Base-by-base conservation (phyloP, 2,797 vertebrate genomes). In the Oreortyx pictus region DNA sequence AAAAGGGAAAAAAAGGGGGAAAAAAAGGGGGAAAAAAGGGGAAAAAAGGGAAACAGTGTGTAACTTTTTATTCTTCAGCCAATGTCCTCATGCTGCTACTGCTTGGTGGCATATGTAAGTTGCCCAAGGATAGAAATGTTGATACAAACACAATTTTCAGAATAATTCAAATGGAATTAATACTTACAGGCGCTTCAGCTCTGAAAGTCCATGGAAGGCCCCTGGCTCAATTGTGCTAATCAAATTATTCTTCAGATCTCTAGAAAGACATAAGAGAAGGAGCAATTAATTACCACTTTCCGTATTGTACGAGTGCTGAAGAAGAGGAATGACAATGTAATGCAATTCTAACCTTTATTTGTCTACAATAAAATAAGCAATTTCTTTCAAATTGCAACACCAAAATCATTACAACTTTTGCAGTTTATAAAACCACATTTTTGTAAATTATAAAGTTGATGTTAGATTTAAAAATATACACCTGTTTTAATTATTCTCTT, bases 161-260 rank as follows among this genome's bases (percentile, higher is more conserved):
- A 84, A 70, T 78, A 93, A 91, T 81, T 94, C 91, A 83, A 33
- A 92, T 47, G 89, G 92, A 97, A 96, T 94, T 78, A 97, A 98
- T 98, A 99, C 98, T 99, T 96, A 99, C 98, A 99, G 97, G 95
- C 98, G 98, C 93, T 97, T 98, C 92, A 99, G 97, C 97, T 98
- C 98, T 92, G 98, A 96, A 97, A 99, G 98, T 97, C 98, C 98
- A 95, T 97, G 97, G 96, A 99, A 99, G 68, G 98, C 98, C 93
- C 98, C 98, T n/a, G 98, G 98, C 97, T 98, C 98, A 97, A 99
- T 98, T 83, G 98, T 98, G 96, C 98, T 99, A 97, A 99, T 99
- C 97, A 99, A 98, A 98, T 99, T 99, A 98, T 98, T 98, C 97
- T 98, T 99, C 97, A 99, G 97, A 97, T 99, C 98, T 97, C 98